phyloP scores from a whole-genome alignment of 2,113 vertebrate genomes.

The Entosphenus tridentatus region DNA sequence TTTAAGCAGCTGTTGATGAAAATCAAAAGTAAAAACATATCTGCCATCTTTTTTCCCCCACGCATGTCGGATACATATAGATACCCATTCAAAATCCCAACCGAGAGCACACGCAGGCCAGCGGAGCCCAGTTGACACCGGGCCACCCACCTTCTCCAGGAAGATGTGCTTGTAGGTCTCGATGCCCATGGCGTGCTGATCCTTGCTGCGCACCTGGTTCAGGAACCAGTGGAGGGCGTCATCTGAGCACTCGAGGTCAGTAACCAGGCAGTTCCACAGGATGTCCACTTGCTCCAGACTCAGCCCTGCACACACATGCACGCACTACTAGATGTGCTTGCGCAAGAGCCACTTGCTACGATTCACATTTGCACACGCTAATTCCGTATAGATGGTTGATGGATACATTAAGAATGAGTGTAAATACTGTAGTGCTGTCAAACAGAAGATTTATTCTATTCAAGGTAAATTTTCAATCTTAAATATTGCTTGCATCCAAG shows the following conservation, averaged over 20 bases:
- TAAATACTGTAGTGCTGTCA: too few species aligned
- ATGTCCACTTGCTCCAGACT: conserved; percentile 98
- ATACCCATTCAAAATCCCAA: too few species aligned
- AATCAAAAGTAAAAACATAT: too few species aligned
- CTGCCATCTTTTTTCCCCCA: too few species aligned
- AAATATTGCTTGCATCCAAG: neutral
- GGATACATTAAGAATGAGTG: neutral
- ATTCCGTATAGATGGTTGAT: neutral
- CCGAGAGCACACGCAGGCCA: too few species aligned
- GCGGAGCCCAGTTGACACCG: too few species aligned
- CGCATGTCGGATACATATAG: too few species aligned
- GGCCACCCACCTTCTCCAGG: conserved; percentile 57
- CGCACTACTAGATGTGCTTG: conserved; percentile 1
- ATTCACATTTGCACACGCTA: neutral
- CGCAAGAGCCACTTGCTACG: too few species aligned
- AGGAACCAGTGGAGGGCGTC: conserved; percentile 96
- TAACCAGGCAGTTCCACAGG: conserved; percentile 92
- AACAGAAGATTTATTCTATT: neutral
- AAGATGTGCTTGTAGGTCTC: conserved; percentile 98
- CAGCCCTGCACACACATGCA: conserved; percentile 30
- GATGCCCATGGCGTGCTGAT: conserved; percentile 98
- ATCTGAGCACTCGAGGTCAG: conserved; percentile 83
- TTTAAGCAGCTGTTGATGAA: too few species aligned
- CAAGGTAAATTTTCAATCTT: neutral
- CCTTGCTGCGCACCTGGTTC: conserved; percentile 96